Evolutionary conservation across 1,140 invertebrate species (phyloP).

Genomic region (Cotesia chilonis): DNA sequence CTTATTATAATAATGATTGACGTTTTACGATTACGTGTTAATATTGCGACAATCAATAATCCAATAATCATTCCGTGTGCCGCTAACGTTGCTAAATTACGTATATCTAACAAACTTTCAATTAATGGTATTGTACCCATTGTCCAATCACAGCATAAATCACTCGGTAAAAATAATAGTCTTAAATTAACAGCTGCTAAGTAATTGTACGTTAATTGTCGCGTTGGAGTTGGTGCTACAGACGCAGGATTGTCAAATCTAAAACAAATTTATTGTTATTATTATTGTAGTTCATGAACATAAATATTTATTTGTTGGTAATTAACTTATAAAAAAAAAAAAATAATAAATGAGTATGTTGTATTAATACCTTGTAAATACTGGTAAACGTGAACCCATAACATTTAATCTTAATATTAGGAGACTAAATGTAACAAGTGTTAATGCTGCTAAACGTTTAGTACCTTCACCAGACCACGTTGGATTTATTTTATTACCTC

Average conservation of each 20-base stretch:
- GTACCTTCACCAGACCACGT: constrained; percentile 79
- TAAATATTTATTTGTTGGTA: constrained; percentile 25
- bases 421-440: constrained; percentile 80
- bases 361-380: constrained; percentile 83
- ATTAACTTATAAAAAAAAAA: neutral
- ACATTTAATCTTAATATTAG: constrained; percentile 88
- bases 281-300: neutral
- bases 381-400: constrained; percentile 95
- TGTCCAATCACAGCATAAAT: constrained; percentile 97
- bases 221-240: constrained; percentile 76
- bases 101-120: constrained; percentile 77
- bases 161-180: constrained; percentile 87
- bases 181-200: constrained; percentile 90
- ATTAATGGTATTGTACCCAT: constrained; percentile 96
- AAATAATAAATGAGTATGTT: neutral
- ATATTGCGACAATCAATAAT: constrained; percentile 73
- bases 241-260: constrained; percentile 95
- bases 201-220: constrained; percentile 94
- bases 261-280: constrained; percentile 46
- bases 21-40: constrained; percentile 72
- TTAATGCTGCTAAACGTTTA: constrained; percentile 79
- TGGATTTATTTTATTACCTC: constrained; percentile 72
- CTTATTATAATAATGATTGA: constrained; percentile 85
- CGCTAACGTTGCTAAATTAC: constrained; percentile 85
- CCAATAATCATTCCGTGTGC: constrained; percentile 74